These are phyloP conservation scores for Aplysia californica DNA, from an alignment of 1,140 invertebrate genomes.

Conservation along the genomic window DNA sequence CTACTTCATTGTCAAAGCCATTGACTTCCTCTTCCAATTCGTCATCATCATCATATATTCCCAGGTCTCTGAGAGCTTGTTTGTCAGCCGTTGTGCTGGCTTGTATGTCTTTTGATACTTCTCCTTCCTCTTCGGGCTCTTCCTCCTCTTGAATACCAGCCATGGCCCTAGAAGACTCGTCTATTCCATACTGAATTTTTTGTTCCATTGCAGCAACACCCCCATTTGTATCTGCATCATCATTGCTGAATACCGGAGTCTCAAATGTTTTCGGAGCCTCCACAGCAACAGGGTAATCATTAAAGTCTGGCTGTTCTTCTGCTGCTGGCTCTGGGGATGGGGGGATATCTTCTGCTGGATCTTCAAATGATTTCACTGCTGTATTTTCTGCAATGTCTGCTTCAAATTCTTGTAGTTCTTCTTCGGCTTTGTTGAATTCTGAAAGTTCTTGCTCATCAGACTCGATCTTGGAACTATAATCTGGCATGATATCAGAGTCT, in stretches of 20 bases:
- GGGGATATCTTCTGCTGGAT: constrained; percentile 26
- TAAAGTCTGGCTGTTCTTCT: constrained; percentile 19
- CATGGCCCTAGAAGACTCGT: constrained; percentile 31
- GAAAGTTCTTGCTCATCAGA: constrained; percentile 33
- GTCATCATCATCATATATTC: constrained; percentile 45
- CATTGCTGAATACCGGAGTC: constrained; percentile 29
- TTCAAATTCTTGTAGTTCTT: constrained; percentile 26
- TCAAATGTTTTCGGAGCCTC: not conserved
- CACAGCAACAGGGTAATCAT: not conserved
- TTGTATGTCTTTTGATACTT: not conserved
- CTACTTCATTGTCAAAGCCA: constrained; percentile 4
- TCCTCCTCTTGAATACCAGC: constrained; percentile 50
- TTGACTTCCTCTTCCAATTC: constrained; percentile 27
- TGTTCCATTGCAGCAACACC: constrained; percentile 24
- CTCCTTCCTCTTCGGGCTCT: constrained; percentile 32
- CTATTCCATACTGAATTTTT: constrained; percentile 41
- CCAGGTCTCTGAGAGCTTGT: constrained; percentile 34
- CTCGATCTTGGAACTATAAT: constrained; percentile 29
- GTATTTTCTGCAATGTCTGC: constrained; percentile 3
- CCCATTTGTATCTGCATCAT: not conserved
- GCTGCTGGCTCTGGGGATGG: constrained; percentile 32
- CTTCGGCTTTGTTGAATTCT: constrained; percentile 1
- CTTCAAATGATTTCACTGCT: not conserved
- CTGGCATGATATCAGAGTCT: constrained; percentile 48
- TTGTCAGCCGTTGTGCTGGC: not conserved